Evolutionary conservation across 1,140 invertebrate species (phyloP), one percentile per base, ranked within the genome.

Genomic region (Eueides isabella): DNA sequence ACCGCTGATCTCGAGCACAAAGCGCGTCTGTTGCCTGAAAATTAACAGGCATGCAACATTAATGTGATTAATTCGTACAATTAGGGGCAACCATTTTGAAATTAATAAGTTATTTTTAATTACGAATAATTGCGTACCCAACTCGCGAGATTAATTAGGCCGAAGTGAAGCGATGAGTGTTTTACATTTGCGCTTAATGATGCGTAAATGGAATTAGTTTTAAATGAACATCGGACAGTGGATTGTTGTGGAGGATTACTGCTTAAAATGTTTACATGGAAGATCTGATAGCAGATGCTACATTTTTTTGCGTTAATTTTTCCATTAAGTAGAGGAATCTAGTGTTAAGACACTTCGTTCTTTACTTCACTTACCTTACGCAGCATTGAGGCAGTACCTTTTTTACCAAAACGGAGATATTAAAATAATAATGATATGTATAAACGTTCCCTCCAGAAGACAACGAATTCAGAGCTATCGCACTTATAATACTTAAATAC

Each of bases 81-180:
- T 90, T 89, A 90, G 79, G 75, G 78, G 75, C 80, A 63, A 82
- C 75, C 78, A 81, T 73, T 72, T 77, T 79, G 72, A 88, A 89
- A 87, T 90, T 86, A 92, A 90, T 90, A 90, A 92, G 87, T 89
- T 90, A 90, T 89, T 90, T 90, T 90, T 90, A 92, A 92, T 92
- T 89, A 92, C 79, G 55, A 79, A 82, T 90, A 89, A 92, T 90
- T 90, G 85, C 76, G 78, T 66, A 78, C 78, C 82, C 78, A 77
- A n/a, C n/a, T n/a, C n/a, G 61, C 62, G 30, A 77, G 75, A 88
- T 87, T 88, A 91, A 89, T 90, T 91, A 80, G 77, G 75, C 79
- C 69, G 73, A 74, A 84, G 82, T 87, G 85, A 82, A 77, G 72
- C 83, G 83, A 76, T 30, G 28, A 75, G 68, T 73, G 72, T 67